A percentile compares a stretch with the other conserved stretches of the same genome.
These are phyloP conservation scores for Hipparchia sbordonii DNA, from an alignment of 2,888 invertebrate genomes.

Conservation along the genomic window DNA sequence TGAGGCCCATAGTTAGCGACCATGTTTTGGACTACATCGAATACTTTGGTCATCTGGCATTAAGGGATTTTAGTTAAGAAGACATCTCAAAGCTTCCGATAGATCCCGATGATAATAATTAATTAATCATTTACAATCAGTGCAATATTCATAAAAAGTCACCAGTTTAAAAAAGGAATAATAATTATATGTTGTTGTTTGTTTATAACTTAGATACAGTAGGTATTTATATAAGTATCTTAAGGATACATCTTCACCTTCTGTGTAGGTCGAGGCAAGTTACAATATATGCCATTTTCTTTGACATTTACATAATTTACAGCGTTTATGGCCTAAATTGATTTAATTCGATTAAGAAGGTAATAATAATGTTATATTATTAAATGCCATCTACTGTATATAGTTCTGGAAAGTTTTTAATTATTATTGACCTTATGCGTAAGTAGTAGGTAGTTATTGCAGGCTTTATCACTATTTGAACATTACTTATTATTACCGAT, in stretches of 20 bases:
- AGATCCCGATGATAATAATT: too few species aligned
- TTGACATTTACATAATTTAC: constrained; percentile 9
- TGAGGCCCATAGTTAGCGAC: too few species aligned
- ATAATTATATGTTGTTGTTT: background rate
- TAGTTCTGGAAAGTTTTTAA: constrained; percentile 8
- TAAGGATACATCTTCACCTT: constrained; percentile 1
- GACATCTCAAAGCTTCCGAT: too few species aligned
- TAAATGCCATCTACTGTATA: background rate
- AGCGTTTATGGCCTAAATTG: constrained; percentile 10
- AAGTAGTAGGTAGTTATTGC: constrained; percentile 2
- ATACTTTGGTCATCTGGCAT: too few species aligned
- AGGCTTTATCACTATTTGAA: background rate
- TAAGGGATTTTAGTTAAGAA: too few species aligned
- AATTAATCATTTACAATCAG: too few species aligned
- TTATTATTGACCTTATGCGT: background rate
- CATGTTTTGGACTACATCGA: too few species aligned
- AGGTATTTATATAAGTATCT: background rate
- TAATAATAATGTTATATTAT: background rate
- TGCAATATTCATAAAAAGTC: too few species aligned
- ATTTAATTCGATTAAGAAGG: background rate
- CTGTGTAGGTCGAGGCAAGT: constrained; percentile 27
- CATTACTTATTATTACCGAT: too few species aligned
- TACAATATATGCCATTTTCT: constrained; percentile 16
- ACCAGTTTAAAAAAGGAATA: too few species aligned
- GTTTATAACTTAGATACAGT: background rate